Evolutionary conservation across 2,113 vertebrate genomes (phyloP), one percentile per base, ranked within the genome.

Genomic region (Alethe castanea): DNA sequence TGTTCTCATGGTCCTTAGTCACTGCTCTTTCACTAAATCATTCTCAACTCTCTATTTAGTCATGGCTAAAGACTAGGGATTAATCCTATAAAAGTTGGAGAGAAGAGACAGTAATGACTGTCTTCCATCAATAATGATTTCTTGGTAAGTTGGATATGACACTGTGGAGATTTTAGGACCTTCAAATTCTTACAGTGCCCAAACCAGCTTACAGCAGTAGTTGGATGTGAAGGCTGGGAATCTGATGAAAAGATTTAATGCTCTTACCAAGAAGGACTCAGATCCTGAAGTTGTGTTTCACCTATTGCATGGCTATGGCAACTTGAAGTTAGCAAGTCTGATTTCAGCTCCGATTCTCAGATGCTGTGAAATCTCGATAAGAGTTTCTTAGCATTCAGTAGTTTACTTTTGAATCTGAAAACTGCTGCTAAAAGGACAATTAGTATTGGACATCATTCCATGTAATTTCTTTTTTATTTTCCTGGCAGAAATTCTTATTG

Each of bases 381-480:
- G 50, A 88, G 81, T 78, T 70, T 86, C 95, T 95, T 66, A 40
- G 42, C 59, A 81, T 94, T 87, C 92, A 64, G 40, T 88, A 80
- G 66, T 61, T 96, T 80, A 71, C 89, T 97, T 96, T 78, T 81
- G 81, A 90, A 95, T 94, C 65, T 69, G 71, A 84, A 95, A 94
- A 61, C 83, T 93, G 82, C 85, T 93, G 71, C 77, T 87, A 92
- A 44, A 60, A 91, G 69, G 42, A 73, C 90, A 90, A 64, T 92
- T 92, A 54, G 61, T 92, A 70, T 60, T 88, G 47, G 62, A 82
- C 88, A 94, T 92, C 44, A 90, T 80, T 92, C 70, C 38, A 48
- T 73, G 70, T 81, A 77, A 88, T 69, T 94, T 47, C 53, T 91
- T 95, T 76, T 96, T 61, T 95, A 85, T 74, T 97, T 96, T 94